Evolutionary conservation across 2,888 invertebrate genomes (phyloP), one percentile per base, ranked within the genome.

Genomic region (Tachystola acroxantha): DNA sequence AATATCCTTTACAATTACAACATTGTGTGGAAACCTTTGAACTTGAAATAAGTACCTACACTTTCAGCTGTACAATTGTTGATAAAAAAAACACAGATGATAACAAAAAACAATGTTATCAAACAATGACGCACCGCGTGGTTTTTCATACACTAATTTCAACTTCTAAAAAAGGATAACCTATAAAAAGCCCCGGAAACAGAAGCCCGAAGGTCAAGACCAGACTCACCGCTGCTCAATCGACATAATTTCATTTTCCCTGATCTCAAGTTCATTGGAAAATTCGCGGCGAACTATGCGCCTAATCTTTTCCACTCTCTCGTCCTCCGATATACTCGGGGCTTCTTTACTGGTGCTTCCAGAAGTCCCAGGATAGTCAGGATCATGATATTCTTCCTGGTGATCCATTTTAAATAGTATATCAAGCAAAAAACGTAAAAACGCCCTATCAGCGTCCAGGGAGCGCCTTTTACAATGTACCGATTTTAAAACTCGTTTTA

Each of bases 241-340:
- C 34, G 91, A 77, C 42, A 90, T 84, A 9, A 95, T 80, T 78
- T 95, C 94, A 37, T 90, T 88, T 62, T 94, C 92, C 57, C 94
- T 91, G 1, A 79, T 63, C 32, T 87, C 80, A 7, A 95, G 79
- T 67, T 96, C 95, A 32, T 87, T 88, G 29, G 89, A 82, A 76
- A 96, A 95, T 72, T 95, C 93, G 39, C 88, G 88, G 48, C 89
- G 88, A 19, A 96, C 88, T 34, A 95, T 91, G 14, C 84, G 75
- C 46, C 88, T 82, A 41, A 92, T 88, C 67, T 85, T 89, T 12
- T 73, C 66, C 22, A 75, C 55, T 64, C 80, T 78, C 50, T 81
- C 77, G 32, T 87, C 88, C 35, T 80, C 77, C 0, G 69, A 48
- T 11, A 60, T 20, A 20, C 40, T 57, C 29, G 48, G 51, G 0